A percentile compares a stretch with the other conserved stretches of the same genome.
These are phyloP conservation scores for Botia kubotai DNA, from an alignment of 2,797 vertebrate species.

Conservation along the genomic window DNA sequence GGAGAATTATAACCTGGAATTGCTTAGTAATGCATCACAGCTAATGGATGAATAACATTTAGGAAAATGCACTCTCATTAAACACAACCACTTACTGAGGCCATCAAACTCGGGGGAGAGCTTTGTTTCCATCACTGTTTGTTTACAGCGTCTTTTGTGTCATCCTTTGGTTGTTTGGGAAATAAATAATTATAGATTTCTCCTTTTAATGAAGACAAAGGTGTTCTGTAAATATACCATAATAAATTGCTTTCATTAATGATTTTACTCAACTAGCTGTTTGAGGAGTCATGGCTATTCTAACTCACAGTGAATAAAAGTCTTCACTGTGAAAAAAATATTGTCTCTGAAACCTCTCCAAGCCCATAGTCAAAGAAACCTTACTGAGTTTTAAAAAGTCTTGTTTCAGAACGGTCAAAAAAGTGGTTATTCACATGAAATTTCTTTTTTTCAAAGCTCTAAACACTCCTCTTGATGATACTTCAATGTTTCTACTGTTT, in stretches of 20 bases:
- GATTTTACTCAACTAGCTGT: neutral
- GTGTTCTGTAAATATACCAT: neutral
- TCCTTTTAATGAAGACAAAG: neutral
- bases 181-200: neutral
- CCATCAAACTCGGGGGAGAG: neutral
- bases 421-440: neutral
- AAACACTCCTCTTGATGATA: neutral
- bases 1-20: neutral
- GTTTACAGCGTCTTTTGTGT: neutral
- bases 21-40: neutral
- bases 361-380: neutral
- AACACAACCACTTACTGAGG: neutral
- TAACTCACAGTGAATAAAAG: neutral
- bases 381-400: neutral
- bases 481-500: too few relatives aligned
- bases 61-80: neutral
- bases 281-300: neutral
- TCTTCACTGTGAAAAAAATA: conserved; percentile 1
- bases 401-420: neutral
- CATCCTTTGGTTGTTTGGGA: neutral
- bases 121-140: neutral
- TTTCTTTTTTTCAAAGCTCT: neutral
- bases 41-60: neutral
- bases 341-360: neutral
- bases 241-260: neutral